Evolutionary conservation across 2,888 invertebrate genomes (phyloP).

Genomic region (Lasioglossum calceatum): DNA sequence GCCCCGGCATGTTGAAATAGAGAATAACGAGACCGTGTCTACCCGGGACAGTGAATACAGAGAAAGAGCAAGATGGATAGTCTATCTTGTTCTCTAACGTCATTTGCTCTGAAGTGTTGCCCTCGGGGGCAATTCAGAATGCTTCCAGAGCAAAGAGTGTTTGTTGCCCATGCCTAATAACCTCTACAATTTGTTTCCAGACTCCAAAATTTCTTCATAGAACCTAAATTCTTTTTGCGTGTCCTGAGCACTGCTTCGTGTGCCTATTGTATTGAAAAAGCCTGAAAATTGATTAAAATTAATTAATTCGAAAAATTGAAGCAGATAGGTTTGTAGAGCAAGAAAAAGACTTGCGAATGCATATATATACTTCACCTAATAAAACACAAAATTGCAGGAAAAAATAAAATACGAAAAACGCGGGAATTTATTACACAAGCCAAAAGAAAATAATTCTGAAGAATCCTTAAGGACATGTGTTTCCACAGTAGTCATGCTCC

Average conservation of each 20-base stretch:
- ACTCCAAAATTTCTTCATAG: background rate
- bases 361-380: no score
- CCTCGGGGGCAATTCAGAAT: conserved; percentile 1
- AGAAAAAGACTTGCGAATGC: no score
- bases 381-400: no score
- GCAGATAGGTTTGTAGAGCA: no score
- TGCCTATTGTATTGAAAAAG: background rate
- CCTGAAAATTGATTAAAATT: no score
- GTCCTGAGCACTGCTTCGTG: background rate
- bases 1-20: background rate
- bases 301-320: no score
- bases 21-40: conserved; percentile 12
- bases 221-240: background rate
- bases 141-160: background rate
- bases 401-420: no score
- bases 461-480: background rate
- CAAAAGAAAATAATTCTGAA: background rate
- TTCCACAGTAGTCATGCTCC: background rate
- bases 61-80: background rate
- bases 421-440: no score
- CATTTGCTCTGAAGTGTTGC: conserved; percentile 6
- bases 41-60: background rate
- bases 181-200: background rate
- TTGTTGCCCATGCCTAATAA: background rate
- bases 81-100: conserved; percentile 1